Evolutionary conservation across 1,140 invertebrate genomes (phyloP).

Genomic region (Drosophila neocordata): DNA sequence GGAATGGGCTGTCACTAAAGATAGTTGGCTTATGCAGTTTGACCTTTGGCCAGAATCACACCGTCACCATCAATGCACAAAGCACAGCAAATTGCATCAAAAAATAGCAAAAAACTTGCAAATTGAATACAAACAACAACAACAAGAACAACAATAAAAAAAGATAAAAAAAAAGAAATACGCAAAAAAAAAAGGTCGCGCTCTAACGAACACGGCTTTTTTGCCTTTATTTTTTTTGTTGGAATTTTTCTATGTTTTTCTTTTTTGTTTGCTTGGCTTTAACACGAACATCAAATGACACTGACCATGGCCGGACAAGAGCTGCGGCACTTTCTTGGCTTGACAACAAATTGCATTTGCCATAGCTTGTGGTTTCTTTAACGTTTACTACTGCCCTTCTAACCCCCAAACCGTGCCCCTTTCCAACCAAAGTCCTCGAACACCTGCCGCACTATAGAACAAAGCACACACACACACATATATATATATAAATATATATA

Average conservation of each 20-base stretch:
- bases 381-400: no score
- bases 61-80: neutral
- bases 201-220: neutral
- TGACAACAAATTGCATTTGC: conserved; percentile 15
- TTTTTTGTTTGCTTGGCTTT: neutral
- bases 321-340: conserved; percentile 16
- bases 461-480: neutral
- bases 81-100: conserved; percentile 10
- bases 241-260: neutral
- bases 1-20: neutral
- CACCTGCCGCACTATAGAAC: no score
- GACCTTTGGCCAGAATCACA: neutral
- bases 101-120: neutral
- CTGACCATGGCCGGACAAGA: conserved; percentile 4
- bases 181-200: neutral
- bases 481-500: neutral
- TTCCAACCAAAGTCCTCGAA: no score
- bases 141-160: neutral
- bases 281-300: conserved; percentile 9
- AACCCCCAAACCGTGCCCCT: no score
- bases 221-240: neutral
- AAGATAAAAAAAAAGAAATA: neutral
- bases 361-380: neutral
- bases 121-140: neutral
- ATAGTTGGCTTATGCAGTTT: neutral